Conservation (phyloP, 1,140 invertebrate genomes). For the Manduca sexta region DNA sequence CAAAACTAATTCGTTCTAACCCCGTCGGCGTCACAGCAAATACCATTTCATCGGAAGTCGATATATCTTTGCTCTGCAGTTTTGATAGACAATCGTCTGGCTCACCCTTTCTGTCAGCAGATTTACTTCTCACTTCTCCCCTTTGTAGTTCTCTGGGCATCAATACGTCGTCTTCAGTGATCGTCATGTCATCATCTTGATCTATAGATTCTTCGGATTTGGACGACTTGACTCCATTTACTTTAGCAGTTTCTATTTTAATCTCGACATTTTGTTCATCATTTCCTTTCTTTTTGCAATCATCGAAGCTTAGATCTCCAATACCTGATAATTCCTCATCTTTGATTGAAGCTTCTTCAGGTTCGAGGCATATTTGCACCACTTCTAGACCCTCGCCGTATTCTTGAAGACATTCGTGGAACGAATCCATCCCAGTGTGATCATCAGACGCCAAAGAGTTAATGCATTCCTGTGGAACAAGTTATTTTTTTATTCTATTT, state of each 20-base stretch:
- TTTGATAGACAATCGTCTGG: slow-evolving; percentile 48
- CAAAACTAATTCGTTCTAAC: slow-evolving; percentile 67
- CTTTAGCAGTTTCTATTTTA: slow-evolving; percentile 35
- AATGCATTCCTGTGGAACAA: slow-evolving; percentile 63
- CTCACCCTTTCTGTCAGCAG: slow-evolving; percentile 46
- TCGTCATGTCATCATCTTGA: slow-evolving; percentile 69
- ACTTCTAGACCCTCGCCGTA: slow-evolving; percentile 76
- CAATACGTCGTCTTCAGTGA: slow-evolving; percentile 66
- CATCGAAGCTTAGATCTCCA: slow-evolving; percentile 66
- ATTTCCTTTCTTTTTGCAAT: slow-evolving; percentile 45
- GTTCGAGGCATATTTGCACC: slow-evolving; percentile 75
- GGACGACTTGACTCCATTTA: slow-evolving; percentile 51
- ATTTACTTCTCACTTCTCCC: slow-evolving; percentile 46
- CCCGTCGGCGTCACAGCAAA: slow-evolving; percentile 70
- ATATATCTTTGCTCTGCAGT: slow-evolving; percentile 68
- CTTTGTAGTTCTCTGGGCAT: slow-evolving; percentile 46
- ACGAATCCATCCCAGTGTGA: slow-evolving; percentile 75
- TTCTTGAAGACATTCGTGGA: slow-evolving; percentile 76
- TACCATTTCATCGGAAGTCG: slow-evolving; percentile 72
- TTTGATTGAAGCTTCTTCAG: slow-evolving; percentile 66
- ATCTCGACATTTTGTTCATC: slow-evolving; percentile 18
- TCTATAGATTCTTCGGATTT: slow-evolving; percentile 68
- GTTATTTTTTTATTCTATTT: neutral
- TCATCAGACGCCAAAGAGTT: slow-evolving; percentile 74
- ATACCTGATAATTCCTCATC: slow-evolving; percentile 67